A percentile compares a stretch with the other conserved stretches of the same genome.
Evolutionary conservation across 92 coral and sea anemone species (phyloP).

Genomic region (Paragorgia papillata): DNA sequence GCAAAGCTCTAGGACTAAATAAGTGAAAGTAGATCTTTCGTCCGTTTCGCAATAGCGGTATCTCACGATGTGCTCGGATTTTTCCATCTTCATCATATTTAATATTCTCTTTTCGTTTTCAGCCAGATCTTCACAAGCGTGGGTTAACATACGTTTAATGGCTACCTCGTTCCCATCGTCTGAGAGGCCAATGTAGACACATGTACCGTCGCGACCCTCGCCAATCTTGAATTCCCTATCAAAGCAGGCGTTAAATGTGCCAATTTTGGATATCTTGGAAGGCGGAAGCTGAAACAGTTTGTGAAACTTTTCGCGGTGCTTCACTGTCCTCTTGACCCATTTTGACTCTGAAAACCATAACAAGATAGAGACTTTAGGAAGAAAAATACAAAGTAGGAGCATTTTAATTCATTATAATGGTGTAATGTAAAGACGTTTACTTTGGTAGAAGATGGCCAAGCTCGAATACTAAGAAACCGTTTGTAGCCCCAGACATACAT

Average conservation of each 20-base stretch:
- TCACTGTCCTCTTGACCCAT: conserved; percentile 7
- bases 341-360: background rate
- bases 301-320: conserved; percentile 13
- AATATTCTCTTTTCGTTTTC: conserved; percentile 20
- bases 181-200: conserved; percentile 20
- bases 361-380: too few relatives aligned
- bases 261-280: background rate
- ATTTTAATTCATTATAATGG: too few relatives aligned
- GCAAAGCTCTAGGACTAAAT: conserved; percentile 25
- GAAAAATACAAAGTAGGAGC: too few relatives aligned
- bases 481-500: too few relatives aligned
- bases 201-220: conserved; percentile 13
- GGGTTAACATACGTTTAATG: conserved; percentile 30
- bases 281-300: background rate
- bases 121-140: conserved; percentile 21
- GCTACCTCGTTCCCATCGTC: conserved; percentile 27
- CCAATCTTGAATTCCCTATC: conserved; percentile 2
- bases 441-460: too few relatives aligned
- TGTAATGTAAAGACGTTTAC: too few relatives aligned
- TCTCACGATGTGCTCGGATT: conserved; percentile 17
- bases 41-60: background rate
- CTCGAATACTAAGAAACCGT: too few relatives aligned
- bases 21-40: background rate
- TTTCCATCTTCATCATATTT: conserved; percentile 11
- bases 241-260: background rate